Evolutionary conservation across 2,113 vertebrate species (phyloP), one percentile per base, ranked within the genome.

Genomic region (Chloropsis cyanopogon): DNA sequence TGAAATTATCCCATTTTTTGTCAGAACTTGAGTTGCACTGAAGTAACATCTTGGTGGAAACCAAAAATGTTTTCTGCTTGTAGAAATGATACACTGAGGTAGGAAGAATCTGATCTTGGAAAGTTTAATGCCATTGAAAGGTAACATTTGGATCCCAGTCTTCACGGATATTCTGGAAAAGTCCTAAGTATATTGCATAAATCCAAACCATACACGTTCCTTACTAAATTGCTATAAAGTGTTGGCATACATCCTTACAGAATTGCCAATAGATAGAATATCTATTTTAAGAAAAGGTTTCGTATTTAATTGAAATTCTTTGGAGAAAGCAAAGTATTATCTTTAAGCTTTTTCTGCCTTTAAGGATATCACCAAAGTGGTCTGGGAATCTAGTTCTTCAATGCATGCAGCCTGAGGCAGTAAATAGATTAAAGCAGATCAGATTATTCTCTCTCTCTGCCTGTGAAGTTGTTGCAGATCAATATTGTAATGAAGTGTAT

Each of bases 311-410:
- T 76, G 11, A 87, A 76, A 82, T 61, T 76, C 46, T 93, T 85
- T 65, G 25, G n/a, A 80, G 54, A 80, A 93, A 82, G 31, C 3
- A 69, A 76, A 85, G 69, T 64, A 77, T 37, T 93, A 71, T 71
- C 50, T 94, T 88, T 80, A 82, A 96, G 42, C 46, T 46, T 82
- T 87, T 93, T 82, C 71, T 94, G 66, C 71, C 66, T 75, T 86
- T 56, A 78, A 78, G 81, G 44, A 42, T 83, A 50, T 66, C 64
- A 86, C 18, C 14, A 66, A 89, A 94, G 33, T 59, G 42, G 73
- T 68, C 77, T 88, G 78, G 37, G 63, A 86, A 83, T 79, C 37
- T 57, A 39, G n/a, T 41, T 87, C 42, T 75, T 73, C 50, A 77
- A 14, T 77, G 57, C 4, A 33, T 37, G 28, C 46, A 90, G 66